Evolutionary conservation across 2,888 invertebrate genomes (phyloP), one percentile per base, ranked within the genome.

Genomic region (Agriopis marginaria): DNA sequence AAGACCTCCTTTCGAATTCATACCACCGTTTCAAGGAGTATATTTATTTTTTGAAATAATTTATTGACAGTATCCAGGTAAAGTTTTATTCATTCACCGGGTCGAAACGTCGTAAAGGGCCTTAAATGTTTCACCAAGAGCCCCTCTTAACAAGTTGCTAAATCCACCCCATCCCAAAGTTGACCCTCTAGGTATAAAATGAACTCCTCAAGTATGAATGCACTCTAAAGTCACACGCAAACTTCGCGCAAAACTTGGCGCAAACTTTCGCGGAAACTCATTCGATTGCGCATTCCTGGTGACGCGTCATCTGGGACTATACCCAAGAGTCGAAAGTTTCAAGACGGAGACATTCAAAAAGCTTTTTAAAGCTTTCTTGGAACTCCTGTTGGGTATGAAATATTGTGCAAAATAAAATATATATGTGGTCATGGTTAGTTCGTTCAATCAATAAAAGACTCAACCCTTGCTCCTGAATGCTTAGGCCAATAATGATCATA

Each of bases 271-370:
- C 23, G 10, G 51, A 45, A 60, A 64, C 56, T 62, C 55, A n/a
- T 45, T 56, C 55, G 44, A 65, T 61, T 51, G 69, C 60, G 40
- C 69, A 65, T 62, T 65, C 51, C 17, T 9, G n/a, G 58, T 12
- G 42, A 44, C 63, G n/a, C 39, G 58, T 64, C 58, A 64, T 42
- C 42, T 50, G 50, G 44, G 64, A 54, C 45, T 53, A 1, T 7
- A 23, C 40, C 45, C 47, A 14, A 51, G 17, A 17, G 55, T 14
- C 42, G 11, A 14, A 56, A 56, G 17, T 56, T 56, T 54, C 14
- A 17, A 11, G 14, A 54, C 9, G 54, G 54, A 42, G 55, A 56
- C 55, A 42, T 56, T 42, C 55, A 42, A 56, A 40, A 56, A 42
- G 55, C 55, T 56, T 56, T 55, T 40, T 56, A 56, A 17, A 42